Evolutionary conservation across 2,888 invertebrate genomes (phyloP).

Genomic region (Temnothorax ravouxi): DNA sequence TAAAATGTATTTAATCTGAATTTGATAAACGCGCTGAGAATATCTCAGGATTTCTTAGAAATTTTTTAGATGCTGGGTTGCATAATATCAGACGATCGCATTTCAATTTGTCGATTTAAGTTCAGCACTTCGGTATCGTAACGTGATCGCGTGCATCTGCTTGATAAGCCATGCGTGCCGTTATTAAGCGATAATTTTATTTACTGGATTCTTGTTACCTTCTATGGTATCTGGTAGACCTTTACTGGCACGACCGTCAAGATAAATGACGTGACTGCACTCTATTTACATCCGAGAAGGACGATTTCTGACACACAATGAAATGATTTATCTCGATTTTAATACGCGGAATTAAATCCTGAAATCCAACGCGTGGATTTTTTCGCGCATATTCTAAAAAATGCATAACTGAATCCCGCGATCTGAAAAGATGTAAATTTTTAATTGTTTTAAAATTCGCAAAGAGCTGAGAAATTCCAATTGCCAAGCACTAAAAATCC

Average conservation of each 20-base stretch:
- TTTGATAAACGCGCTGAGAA: background rate
- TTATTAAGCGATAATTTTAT: slow-evolving; percentile 77
- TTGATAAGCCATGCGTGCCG: slow-evolving; percentile 77
- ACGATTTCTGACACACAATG: slow-evolving; percentile 32
- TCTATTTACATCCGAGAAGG: slow-evolving; percentile 73
- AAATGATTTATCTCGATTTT: slow-evolving; percentile 72
- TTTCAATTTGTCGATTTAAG: slow-evolving; percentile 75
- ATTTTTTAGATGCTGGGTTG: background rate
- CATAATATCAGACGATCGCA: slow-evolving; percentile 53
- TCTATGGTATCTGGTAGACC: slow-evolving; percentile 61
- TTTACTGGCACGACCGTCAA: slow-evolving; percentile 57
- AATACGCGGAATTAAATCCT: slow-evolving; percentile 56
- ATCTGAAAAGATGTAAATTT: background rate
- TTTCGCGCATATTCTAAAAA: background rate
- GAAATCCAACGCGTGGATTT: background rate
- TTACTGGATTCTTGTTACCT: slow-evolving; percentile 59
- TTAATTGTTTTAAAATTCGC: background rate
- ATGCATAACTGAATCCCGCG: background rate
- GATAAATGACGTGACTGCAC: slow-evolving; percentile 74
- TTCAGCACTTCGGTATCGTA: slow-evolving; percentile 62
- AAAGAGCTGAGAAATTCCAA: background rate
- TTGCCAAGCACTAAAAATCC: background rate
- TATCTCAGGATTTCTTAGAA: background rate
- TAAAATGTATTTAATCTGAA: background rate
- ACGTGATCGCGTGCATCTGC: slow-evolving; percentile 70